These are phyloP conservation scores for Odontesthes bonariensis DNA, from an alignment of 2,113 vertebrate species.

Conservation along the genomic window DNA sequence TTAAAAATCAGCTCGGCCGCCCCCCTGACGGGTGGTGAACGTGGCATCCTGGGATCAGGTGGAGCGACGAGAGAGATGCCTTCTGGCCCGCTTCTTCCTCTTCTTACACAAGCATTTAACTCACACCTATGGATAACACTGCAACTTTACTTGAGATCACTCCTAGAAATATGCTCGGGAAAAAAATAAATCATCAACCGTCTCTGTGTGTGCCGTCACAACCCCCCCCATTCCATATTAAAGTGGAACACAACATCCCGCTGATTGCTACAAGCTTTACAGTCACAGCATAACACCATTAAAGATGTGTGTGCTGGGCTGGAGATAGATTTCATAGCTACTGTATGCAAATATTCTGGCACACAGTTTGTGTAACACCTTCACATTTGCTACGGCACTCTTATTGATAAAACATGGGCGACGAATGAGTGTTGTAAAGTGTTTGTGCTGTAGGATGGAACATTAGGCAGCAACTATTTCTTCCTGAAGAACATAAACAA, in stretches of 20 bases:
- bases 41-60: constrained; percentile 30
- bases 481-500: constrained; percentile 24
- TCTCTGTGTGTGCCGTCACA: constrained; percentile 48
- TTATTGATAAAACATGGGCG: constrained; percentile 28
- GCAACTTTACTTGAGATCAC: constrained; percentile 39
- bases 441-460: constrained; percentile 8
- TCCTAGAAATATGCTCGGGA: constrained; percentile 48
- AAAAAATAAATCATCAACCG: constrained; percentile 48
- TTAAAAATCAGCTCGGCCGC: constrained; percentile 65
- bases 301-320: constrained; percentile 51
- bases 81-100: constrained; percentile 39
- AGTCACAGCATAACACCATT: constrained; percentile 65
- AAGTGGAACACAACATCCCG: constrained; percentile 63
- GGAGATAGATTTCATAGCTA: constrained; percentile 49
- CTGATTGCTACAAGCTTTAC: constrained; percentile 68
- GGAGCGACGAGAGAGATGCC: constrained; percentile 47
- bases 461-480: constrained; percentile 27
- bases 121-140: constrained; percentile 36
- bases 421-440: constrained; percentile 19
- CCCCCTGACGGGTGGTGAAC: constrained; percentile 51
- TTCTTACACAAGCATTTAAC: constrained; percentile 67
- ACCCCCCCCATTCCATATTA: constrained; percentile 46
- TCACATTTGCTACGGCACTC: constrained; percentile 43
- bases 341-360: constrained; percentile 67
- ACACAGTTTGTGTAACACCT: constrained; percentile 41